phyloP scores from a whole-genome alignment of 2,797 vertebrate species.

The Huso huso region DNA sequence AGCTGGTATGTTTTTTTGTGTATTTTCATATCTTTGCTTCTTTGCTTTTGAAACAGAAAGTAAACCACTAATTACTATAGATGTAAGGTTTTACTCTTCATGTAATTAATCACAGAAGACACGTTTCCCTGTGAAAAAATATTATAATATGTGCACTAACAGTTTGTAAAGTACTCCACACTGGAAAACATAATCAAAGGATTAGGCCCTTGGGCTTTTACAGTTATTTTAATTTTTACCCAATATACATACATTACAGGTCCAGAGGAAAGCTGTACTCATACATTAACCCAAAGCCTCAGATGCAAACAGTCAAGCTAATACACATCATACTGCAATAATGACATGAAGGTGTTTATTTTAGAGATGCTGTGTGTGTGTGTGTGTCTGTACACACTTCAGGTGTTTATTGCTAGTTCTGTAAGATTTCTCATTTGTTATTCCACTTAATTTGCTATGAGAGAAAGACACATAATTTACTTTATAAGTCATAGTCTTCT shows the following conservation, averaged over 20 bases:
- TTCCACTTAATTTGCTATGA: too few species aligned
- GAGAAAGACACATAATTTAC: too few species aligned
- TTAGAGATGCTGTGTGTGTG: too few species aligned
- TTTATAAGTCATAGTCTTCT: too few species aligned
- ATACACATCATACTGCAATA: too few species aligned
- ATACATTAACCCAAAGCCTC: not conserved
- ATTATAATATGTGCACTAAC: conserved; percentile 32
- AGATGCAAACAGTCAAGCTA: not conserved
- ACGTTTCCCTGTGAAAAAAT: conserved; percentile 33
- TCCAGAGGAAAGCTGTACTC: conserved; percentile 11
- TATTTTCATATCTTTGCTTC: not conserved
- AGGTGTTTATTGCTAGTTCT: too few species aligned
- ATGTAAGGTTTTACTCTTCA: conserved; percentile 28
- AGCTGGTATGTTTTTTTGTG: not conserved
- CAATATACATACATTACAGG: conserved; percentile 33
- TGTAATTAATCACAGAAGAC: conserved; percentile 35
- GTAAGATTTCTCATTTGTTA: too few species aligned
- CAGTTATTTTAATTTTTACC: conserved; percentile 34
- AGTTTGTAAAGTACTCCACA: conserved; percentile 28
- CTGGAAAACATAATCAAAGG: conserved; percentile 37
- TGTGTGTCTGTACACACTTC: too few species aligned
- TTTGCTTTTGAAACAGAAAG: conserved; percentile 23
- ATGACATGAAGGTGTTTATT: too few species aligned
- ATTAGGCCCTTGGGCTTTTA: conserved; percentile 27
- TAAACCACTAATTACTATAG: conserved; percentile 31